Percentiles rank a stretch among this genome's conserved stretches.
phyloP scores from a whole-genome alignment of 2,113 vertebrate species.

The Indicator maculatus region DNA sequence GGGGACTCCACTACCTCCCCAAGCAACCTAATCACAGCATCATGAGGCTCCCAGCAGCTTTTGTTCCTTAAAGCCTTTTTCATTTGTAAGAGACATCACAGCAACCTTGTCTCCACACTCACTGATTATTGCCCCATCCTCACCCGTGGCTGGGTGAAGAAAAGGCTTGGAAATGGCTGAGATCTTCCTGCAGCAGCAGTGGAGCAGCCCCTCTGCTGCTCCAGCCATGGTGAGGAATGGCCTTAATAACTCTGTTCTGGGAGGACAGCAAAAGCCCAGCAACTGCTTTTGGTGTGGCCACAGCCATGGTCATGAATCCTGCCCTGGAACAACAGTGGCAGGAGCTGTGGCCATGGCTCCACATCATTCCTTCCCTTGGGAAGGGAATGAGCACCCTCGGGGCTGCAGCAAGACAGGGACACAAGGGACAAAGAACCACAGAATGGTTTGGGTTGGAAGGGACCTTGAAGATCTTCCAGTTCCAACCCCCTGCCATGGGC shows the following conservation, averaged over 20 bases:
- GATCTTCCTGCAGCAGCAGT: not conserved
- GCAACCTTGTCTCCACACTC: not conserved
- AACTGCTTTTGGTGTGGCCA: conserved; percentile 58
- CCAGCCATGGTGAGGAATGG: conserved; percentile 40
- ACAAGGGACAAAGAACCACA: not conserved
- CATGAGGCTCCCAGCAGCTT: conserved; percentile 36
- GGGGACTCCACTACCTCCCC: no score
- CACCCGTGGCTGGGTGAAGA: not conserved
- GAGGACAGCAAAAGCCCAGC: conserved; percentile 45
- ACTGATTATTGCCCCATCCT: not conserved
- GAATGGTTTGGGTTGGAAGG: no score
- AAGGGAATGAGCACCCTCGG: accelerated
- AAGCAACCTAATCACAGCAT: conserved; percentile 40
- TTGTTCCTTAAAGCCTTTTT: not conserved
- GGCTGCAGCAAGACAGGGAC: not conserved
- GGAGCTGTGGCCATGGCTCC: no score
- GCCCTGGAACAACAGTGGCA: conserved; percentile 27
- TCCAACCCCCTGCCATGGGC: no score
- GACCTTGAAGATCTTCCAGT: no score
- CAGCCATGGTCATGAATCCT: conserved; percentile 44
- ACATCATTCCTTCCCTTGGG: not conserved
- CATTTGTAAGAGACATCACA: not conserved
- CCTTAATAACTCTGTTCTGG: conserved; percentile 57
- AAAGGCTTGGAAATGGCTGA: conserved; percentile 29
- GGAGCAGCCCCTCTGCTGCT: conserved; percentile 50